Evolutionary conservation across 2,113 vertebrate genomes (phyloP).

Genomic region (Tragelaphus imberbis): DNA sequence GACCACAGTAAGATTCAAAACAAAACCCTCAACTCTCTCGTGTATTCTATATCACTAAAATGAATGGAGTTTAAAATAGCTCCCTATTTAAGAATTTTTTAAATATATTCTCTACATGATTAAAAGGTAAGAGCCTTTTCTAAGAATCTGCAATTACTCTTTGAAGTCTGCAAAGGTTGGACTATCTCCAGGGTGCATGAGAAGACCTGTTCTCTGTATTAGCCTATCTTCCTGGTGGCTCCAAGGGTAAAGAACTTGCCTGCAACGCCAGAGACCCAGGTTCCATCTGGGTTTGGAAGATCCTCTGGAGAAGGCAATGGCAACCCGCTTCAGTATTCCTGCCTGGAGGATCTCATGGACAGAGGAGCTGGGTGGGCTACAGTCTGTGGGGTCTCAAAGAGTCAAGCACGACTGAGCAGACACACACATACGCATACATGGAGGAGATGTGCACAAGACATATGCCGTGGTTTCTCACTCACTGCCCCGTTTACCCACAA

Average conservation of each 20-base stretch:
- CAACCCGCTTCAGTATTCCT: background rate
- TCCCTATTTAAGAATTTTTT: background rate
- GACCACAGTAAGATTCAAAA: background rate
- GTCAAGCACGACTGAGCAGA: background rate
- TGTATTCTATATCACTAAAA: background rate
- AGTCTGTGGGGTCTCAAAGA: fast-evolving
- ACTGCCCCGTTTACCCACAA: fast-evolving
- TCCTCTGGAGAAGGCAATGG: background rate
- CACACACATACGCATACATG: fast-evolving
- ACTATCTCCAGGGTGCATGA: too few relatives aligned
- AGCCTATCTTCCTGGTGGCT: background rate
- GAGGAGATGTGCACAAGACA: fast-evolving
- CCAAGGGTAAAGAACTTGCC: background rate
- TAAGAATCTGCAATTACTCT: background rate
- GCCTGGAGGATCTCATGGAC: background rate
- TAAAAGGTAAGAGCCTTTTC: background rate
- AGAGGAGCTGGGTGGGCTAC: background rate
- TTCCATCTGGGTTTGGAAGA: background rate
- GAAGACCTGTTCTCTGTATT: background rate
- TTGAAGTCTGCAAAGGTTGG: background rate
- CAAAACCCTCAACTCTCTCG: background rate
- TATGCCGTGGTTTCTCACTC: background rate
- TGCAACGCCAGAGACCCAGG: fast-evolving
- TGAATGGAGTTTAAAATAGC: background rate
- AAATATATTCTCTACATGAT: background rate